These are phyloP conservation scores for Cantharis flavilabris DNA, from an alignment of 2,888 invertebrate species.

Conservation along the genomic window DNA sequence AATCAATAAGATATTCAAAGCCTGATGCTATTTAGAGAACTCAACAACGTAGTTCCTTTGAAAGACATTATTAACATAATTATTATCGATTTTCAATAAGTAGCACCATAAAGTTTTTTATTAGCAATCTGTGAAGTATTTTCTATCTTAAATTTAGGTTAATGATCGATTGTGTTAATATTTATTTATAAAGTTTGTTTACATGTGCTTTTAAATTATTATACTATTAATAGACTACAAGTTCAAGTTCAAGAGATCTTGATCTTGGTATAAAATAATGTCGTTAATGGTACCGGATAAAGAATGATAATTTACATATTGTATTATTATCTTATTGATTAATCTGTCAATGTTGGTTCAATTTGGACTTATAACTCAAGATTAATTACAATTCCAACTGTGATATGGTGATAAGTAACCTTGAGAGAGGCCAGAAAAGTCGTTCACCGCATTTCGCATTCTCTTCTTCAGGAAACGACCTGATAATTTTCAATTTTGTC, in stretches of 20 bases:
- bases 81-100: not conserved
- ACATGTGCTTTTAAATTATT: not conserved
- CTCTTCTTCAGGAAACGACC: slow-evolving; percentile 1
- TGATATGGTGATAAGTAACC: slow-evolving; percentile 13
- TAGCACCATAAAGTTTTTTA: not conserved
- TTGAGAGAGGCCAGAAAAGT: slow-evolving; percentile 19
- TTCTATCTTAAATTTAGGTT: not conserved
- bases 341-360: not conserved
- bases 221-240: not conserved
- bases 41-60: not conserved
- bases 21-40: not conserved
- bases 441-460: slow-evolving; percentile 16
- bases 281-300: not conserved
- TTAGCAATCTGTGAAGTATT: not conserved
- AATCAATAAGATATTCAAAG: not conserved
- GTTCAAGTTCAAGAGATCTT: not conserved
- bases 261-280: not conserved
- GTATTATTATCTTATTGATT: not conserved
- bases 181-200: not conserved
- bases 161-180: not conserved
- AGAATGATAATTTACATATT: not conserved
- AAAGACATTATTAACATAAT: not conserved
- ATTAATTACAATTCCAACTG: slow-evolving; percentile 2
- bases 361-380: not conserved
- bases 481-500: not conserved